phyloP scores from a whole-genome alignment of 2,797 vertebrate genomes.

The Microtus agrestis region DNA sequence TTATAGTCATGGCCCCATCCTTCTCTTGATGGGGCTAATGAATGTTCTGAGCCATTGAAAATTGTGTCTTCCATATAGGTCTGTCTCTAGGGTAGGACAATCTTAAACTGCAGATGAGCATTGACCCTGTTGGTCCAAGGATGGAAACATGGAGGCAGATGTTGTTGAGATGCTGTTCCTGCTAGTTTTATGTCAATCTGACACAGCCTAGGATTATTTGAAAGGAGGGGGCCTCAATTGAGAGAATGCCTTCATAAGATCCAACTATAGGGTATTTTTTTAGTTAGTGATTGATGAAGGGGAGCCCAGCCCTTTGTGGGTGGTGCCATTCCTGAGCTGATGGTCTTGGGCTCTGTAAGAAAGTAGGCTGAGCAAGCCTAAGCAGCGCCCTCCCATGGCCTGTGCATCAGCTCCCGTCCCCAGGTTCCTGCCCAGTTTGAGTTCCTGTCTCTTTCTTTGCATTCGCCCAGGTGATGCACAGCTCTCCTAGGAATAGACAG shows the following conservation, averaged over 20 bases:
- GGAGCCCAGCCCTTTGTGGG: too few species aligned
- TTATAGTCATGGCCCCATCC: not conserved
- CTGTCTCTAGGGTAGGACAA: not conserved
- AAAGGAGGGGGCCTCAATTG: not conserved
- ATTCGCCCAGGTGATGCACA: not conserved
- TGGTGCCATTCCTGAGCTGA: not conserved
- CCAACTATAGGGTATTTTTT: not conserved
- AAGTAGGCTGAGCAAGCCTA: not conserved
- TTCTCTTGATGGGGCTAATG: not conserved
- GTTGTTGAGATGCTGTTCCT: not conserved
- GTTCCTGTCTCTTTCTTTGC: not conserved
- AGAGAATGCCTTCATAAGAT: not conserved
- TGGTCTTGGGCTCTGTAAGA: not conserved
- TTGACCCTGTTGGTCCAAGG: not conserved
- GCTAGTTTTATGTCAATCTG: not conserved
- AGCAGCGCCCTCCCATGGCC: not conserved
- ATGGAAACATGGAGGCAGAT: not conserved
- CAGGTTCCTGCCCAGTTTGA: not conserved
- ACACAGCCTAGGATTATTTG: not conserved
- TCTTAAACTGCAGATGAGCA: not conserved
- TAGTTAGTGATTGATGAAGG: too few species aligned
- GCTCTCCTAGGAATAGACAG: not conserved
- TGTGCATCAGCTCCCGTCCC: not conserved
- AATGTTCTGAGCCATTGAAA: not conserved
- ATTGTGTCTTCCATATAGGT: not conserved